phyloP scores from a whole-genome alignment of 2,797 vertebrate species.

The Taenioides sp. region DNA sequence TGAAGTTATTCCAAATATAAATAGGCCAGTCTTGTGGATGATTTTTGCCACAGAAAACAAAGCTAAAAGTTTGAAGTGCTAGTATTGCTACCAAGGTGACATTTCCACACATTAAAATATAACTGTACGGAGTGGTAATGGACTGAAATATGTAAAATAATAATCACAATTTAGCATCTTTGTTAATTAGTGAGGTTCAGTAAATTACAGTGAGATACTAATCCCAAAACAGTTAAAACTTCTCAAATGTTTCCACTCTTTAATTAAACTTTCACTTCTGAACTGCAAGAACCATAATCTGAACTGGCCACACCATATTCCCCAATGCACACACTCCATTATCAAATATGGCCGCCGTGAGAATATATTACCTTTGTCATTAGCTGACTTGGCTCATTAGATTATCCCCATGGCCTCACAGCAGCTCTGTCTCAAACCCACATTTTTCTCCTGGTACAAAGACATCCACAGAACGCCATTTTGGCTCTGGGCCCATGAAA shows the following conservation, averaged over 20 bases:
- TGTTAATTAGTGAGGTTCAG: background rate
- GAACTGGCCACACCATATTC: background rate
- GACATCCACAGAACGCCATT: background rate
- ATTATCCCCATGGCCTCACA: slow-evolving; percentile 11
- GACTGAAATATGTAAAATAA: background rate
- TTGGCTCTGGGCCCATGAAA: slow-evolving; percentile 24
- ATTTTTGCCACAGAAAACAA: background rate
- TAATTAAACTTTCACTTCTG: background rate
- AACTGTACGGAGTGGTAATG: background rate
- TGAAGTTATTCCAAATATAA: too few relatives aligned
- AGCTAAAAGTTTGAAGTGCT: background rate
- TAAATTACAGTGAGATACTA: background rate
- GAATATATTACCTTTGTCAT: slow-evolving; percentile 8
- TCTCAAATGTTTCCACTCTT: background rate
- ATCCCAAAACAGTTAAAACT: background rate
- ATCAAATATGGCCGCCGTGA: slow-evolving; percentile 3
- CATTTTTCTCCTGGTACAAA: slow-evolving; percentile 9
- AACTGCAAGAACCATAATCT: background rate
- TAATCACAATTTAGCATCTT: background rate
- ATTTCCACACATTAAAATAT: background rate
- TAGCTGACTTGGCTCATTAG: slow-evolving; percentile 17
- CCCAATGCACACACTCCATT: background rate
- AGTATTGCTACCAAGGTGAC: background rate
- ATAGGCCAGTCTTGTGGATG: too few relatives aligned
- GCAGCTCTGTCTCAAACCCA: slow-evolving; percentile 2